Base-by-base conservation (phyloP, 2,113 vertebrate genomes). In the Apistogramma diplotaenia region DNA sequence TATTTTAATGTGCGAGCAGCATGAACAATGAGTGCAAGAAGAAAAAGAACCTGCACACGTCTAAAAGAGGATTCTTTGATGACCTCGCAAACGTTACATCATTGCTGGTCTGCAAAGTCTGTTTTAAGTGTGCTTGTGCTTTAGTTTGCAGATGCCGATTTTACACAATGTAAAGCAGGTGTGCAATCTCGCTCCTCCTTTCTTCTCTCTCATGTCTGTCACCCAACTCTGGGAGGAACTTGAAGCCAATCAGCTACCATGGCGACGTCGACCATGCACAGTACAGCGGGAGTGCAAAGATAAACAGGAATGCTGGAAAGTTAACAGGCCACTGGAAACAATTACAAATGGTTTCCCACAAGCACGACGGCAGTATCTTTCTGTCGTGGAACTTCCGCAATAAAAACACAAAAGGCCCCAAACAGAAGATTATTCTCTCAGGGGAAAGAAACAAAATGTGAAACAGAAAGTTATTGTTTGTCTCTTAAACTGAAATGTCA, bases 311-410 rank as follows among this genome's bases (percentile, higher is more conserved):
- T 13, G 37, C 46, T 83, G 85, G 87, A 89, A 87, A 70, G 31
- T 58, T 65, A 77, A 57, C 23, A 54, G 40, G 21, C 80, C 58
- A 73, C 90, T 93, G 91, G 93, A 93, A 95, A 91, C 85, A 91
- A 92, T 93, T 93, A 91, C 59, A 89, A 74, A 74, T 33, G 29
- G 74, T 82, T 83, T 77, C 82, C 85, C 81, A 80, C 82, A 88
- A 72, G 78, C 74, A 77, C 74, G 77, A 58, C 85, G 62, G 31
- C 74, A 70, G 55, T 65, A 77, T 76, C 29, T 49, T 77, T 82
- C 82, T 92, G 59, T 89, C 43, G 65, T 78, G 54, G 53, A 81
- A 74, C 56, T 54, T 65, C 21, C 8, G 53, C 59, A 79, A 78
- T 86, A 79, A 74, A 85, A 83, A 74, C 6, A 55, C 55, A 84